Conservation (phyloP, 2,797 vertebrate genomes). For the Eospalax fontanierii region DNA sequence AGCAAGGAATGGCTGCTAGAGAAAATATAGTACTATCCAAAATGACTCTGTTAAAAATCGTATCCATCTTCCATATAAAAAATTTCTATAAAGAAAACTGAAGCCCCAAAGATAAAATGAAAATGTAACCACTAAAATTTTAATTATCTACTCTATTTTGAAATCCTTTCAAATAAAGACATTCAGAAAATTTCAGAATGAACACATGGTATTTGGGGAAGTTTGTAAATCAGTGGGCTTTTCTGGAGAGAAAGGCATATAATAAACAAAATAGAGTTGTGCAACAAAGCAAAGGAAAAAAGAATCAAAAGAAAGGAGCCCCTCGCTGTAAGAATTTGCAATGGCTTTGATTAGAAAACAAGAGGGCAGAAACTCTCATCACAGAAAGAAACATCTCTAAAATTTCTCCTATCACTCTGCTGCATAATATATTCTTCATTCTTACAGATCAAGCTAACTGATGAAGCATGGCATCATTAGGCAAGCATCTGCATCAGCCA, state of each 20-base stretch:
- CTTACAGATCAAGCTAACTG: not conserved
- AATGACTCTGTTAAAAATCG: not conserved
- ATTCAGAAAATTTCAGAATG: slow-evolving; percentile 43
- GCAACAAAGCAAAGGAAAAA: not conserved
- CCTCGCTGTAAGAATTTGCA: not conserved
- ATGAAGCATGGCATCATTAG: not conserved
- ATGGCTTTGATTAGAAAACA: not conserved
- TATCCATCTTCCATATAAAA: not conserved
- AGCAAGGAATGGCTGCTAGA: not conserved
- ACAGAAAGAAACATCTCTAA: not conserved
- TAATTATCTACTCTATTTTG: not conserved
- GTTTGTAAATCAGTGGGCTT: not conserved
- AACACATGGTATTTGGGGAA: not conserved
- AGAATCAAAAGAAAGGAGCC: not conserved
- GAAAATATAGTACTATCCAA: slow-evolving; percentile 1
- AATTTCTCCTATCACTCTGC: not conserved
- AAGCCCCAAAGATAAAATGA: not conserved
- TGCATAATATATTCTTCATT: not conserved
- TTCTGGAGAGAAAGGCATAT: not conserved
- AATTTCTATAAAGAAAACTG: slow-evolving; percentile 1
- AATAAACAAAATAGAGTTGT: not conserved
- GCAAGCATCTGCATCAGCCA: slow-evolving; percentile 3
- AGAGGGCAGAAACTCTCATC: not conserved
- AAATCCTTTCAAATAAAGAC: slow-evolving; percentile 13
- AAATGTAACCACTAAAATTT: slow-evolving; percentile 30